Base-by-base conservation (phyloP, 2,888 invertebrate genomes). In the Muschampia plurimacula region DNA sequence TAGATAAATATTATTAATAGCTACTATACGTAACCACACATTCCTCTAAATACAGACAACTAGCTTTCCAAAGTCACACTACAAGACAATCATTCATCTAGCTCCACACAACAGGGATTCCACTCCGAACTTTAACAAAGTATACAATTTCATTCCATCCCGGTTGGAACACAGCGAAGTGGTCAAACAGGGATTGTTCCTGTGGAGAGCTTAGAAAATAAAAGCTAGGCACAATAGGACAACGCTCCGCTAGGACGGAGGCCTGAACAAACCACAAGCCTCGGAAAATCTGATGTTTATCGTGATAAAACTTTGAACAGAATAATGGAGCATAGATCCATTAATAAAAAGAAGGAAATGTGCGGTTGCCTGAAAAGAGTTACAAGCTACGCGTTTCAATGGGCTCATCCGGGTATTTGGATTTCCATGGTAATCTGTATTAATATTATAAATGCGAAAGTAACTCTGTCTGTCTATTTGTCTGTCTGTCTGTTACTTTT, bases 121-220 rank as follows among this genome's bases (percentile, higher is more conserved):
- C 13, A 39, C 46, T 39, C 13, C 59, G 22, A 59, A 60, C 36
- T 52, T 13, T 8, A 71, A 36, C 36, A 67, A 57, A 59, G 15
- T 66, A 66, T 52, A 60, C 71, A 71, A 46, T 71, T 49, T 65
- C 28, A 59, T 70, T 70, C 64, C 46, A 36, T 46, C 55, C 63
- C 44, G 12, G 46, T 22, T 57, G 32, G 64, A 59, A 65, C 55
- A 70, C 64, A 22, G 63, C 13, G 36, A 69, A 65, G 57, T 70
- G 70, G 70, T 70, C 70, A 70, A 64, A 71, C 71, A 46, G 22
- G 49, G 49, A 66, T 69, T 69, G 69, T 69, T 63, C 63, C 62
- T 69, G 46, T 49, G 36, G 32, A 60, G 65, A 59, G 59, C 65
- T 66, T 71, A 66, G 71, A 64, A 66, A 70, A 71, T 65, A 70